These are phyloP conservation scores for Nephrocerus scutellatus DNA, from an alignment of 2,888 invertebrate genomes.

Conservation along the genomic window DNA sequence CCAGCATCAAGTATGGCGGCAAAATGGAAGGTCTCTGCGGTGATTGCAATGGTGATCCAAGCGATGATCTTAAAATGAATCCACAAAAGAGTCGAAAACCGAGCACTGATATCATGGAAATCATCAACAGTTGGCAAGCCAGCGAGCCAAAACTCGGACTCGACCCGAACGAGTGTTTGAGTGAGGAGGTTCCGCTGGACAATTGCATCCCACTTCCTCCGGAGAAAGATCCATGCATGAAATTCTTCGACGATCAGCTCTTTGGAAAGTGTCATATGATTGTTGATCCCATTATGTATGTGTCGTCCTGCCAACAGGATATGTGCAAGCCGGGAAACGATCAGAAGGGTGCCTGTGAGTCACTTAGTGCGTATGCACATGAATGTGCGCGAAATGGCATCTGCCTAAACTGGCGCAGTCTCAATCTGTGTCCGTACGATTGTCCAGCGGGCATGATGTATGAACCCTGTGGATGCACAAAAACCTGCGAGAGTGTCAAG, in stretches of 20 bases:
- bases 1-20: slow-evolving; percentile 65
- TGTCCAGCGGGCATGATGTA: slow-evolving; percentile 48
- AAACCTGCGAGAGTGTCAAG: slow-evolving; percentile 41
- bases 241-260: slow-evolving; percentile 52
- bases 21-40: slow-evolving; percentile 77
- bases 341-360: slow-evolving; percentile 55
- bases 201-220: slow-evolving; percentile 53
- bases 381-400: slow-evolving; percentile 64
- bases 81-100: slow-evolving; percentile 35
- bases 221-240: slow-evolving; percentile 60
- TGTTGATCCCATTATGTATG: slow-evolving; percentile 61
- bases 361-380: slow-evolving; percentile 64
- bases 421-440: slow-evolving; percentile 57
- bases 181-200: slow-evolving; percentile 47
- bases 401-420: slow-evolving; percentile 66
- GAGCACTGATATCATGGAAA: slow-evolving; percentile 35
- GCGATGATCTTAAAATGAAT: slow-evolving; percentile 54
- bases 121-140: slow-evolving; percentile 55
- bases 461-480: slow-evolving; percentile 42
- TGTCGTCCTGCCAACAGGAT: slow-evolving; percentile 64
- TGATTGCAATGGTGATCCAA: slow-evolving; percentile 58
- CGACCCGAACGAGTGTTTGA: slow-evolving; percentile 50
- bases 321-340: slow-evolving; percentile 53
- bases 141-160: slow-evolving; percentile 49
- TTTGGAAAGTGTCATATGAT: slow-evolving; percentile 67